These are phyloP conservation scores for Rhineura floridana DNA, from an alignment of 2,113 vertebrate species.

Conservation along the genomic window DNA sequence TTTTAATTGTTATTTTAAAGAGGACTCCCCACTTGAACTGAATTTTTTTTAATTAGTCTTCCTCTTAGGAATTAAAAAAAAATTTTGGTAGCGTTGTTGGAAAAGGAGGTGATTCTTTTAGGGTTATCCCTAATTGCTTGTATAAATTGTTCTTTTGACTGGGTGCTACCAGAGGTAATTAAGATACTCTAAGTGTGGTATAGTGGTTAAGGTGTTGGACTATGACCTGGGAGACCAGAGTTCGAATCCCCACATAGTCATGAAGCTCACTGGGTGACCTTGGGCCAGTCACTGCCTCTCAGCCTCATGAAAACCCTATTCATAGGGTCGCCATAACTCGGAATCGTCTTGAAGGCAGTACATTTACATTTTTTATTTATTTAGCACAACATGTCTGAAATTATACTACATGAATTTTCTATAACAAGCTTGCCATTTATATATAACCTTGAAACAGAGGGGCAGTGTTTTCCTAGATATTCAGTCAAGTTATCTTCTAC, in stretches of 20 bases:
- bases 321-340: too few species aligned
- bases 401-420: neutral
- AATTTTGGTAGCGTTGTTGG: neutral
- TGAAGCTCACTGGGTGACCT: too few species aligned
- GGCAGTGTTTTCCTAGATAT: neutral
- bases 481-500: neutral
- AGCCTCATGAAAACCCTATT: too few species aligned
- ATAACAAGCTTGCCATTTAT: neutral
- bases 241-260: too few species aligned
- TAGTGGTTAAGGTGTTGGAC: too few species aligned
- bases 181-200: too few species aligned
- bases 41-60: neutral
- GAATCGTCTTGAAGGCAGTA: too few species aligned
- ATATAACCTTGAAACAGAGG: neutral
- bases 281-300: too few species aligned
- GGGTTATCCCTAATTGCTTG: neutral
- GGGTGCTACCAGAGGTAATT: too few species aligned
- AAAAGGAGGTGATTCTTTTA: neutral
- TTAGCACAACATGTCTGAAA: neutral
- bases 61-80: neutral
- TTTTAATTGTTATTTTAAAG: neutral
- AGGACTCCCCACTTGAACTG: neutral
- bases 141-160: neutral
- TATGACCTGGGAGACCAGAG: too few species aligned
- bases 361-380: too few species aligned